These are phyloP conservation scores for Thamnophis sirtalis DNA, from an alignment of 2,113 vertebrate species.

Conservation along the genomic window DNA sequence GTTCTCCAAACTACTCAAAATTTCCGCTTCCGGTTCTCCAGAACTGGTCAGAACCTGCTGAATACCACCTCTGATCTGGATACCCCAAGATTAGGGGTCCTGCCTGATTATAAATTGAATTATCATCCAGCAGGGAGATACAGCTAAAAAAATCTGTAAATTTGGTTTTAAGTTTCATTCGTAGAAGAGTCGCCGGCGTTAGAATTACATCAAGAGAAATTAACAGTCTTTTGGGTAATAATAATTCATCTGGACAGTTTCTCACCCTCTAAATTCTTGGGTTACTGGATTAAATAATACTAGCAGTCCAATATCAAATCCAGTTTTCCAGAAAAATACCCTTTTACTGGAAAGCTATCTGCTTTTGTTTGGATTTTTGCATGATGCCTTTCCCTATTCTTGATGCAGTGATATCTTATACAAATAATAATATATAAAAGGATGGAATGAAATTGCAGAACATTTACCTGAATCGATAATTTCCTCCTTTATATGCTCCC, in stretches of 20 bases:
- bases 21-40: too few species aligned
- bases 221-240: not conserved
- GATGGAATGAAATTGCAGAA: not conserved
- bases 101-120: not conserved
- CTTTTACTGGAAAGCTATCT: not conserved
- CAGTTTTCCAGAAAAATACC: not conserved
- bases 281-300: not conserved
- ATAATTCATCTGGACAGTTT: not conserved
- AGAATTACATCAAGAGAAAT: not conserved
- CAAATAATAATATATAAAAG: not conserved
- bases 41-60: too few species aligned
- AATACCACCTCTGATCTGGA: not conserved
- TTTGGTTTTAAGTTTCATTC: not conserved
- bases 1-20: too few species aligned
- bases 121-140: not conserved
- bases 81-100: not conserved
- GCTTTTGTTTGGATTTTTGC: not conserved
- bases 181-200: not conserved
- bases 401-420: not conserved
- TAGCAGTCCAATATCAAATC: not conserved
- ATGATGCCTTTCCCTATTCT: not conserved
- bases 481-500: constrained; percentile 39
- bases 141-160: not conserved
- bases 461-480: constrained; percentile 14
- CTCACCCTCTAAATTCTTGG: not conserved